Evolutionary conservation across 2,113 vertebrate species (phyloP), one percentile per base, ranked within the genome.

Genomic region (Abramis brama): DNA sequence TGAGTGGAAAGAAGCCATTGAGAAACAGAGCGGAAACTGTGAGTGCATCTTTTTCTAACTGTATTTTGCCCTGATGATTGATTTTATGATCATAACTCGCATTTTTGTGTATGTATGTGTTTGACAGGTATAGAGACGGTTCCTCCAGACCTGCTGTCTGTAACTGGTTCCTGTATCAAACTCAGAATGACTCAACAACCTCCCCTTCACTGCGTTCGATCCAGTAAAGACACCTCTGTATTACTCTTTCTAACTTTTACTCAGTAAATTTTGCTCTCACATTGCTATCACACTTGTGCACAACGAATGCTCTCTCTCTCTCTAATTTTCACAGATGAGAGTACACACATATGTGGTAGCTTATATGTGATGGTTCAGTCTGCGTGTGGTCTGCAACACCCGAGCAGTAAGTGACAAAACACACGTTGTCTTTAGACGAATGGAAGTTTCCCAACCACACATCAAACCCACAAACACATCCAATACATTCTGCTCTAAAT

Each of bases 171-270:
- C 3, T 95, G 95, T 89, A 91, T 93, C 83, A 95, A 95, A 86
- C 93, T 95, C 82, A 91, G 94, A 90, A 95, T 94, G 93, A 94
- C 94, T 68, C 95, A 95, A 85, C 93, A 94, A 76, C 94, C 93
- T 0, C 93, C 90, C 0, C 89, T 95, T 1, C 86, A 91, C 62
- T 91, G 90, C 90, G 36, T 85, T 12, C 43, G 4, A 0, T 5
- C 88, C 1, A 92, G 94, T 95, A 78, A 78, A 66, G 83, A 33
- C 47, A 10, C 21, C 23, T 47, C 45, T 78, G 2, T 25, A 62
- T 85, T 4, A 30, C 60, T 59, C 9, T 23, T 30, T 7, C 6
- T 23, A 23, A 23, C 55, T 8, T 57, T 57, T 21, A 21, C 19
- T 79, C 62, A 5, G 12, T 78, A n/a, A 78, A 1, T 23, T 30